Evolutionary conservation across 2,888 invertebrate genomes (phyloP), one percentile per base, ranked within the genome.

Genomic region (Timema podura): DNA sequence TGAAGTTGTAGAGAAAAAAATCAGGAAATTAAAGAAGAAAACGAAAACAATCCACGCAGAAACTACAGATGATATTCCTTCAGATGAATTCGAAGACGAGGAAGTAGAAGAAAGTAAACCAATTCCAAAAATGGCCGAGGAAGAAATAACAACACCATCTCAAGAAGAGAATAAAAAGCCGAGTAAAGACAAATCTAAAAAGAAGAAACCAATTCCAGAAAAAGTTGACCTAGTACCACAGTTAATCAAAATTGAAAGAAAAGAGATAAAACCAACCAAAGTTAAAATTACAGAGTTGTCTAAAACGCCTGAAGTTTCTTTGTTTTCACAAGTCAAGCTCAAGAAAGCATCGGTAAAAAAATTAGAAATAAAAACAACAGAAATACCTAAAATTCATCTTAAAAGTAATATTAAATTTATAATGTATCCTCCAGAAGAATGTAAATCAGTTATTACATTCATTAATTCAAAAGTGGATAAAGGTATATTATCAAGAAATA

Each of bases 331-430:
- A 79, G 81, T 91, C 5, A 91, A 91, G 81, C 81, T 92, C 6
- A 90, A 85, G 77, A 90, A 89, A 77, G 81, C 85, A 1, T 76
- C 81, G 45, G 79, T 81, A 13, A 85, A 86, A 75, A 81, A 82
- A 75, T 30, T 30, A 30, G 84, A 83, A 73, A 72, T 78, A 8
- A 76, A 80, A 49, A 74, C 79, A 10, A 77, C 81, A 2, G 79
- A 80, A 68, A 80, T 91, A 70, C 91, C 89, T 0, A 90, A 89
- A 79, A 83, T 90, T 68, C 84, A 89, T 77, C 81, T 92, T 0
- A 90, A 89, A 77, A 91, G 91, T 79, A 85, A 89, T 74, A 89
- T 92, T n/a, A 84, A 81, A 57, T 85, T 84, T 75, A 79, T 83
- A 5, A 82, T 82, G 65, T 83, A 83, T 73, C 82, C 82, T 57